Evolutionary conservation across 2,113 vertebrate genomes (phyloP), one percentile per base, ranked within the genome.

Genomic region (rabbit (Oryctolagus cuniculus)): DNA sequence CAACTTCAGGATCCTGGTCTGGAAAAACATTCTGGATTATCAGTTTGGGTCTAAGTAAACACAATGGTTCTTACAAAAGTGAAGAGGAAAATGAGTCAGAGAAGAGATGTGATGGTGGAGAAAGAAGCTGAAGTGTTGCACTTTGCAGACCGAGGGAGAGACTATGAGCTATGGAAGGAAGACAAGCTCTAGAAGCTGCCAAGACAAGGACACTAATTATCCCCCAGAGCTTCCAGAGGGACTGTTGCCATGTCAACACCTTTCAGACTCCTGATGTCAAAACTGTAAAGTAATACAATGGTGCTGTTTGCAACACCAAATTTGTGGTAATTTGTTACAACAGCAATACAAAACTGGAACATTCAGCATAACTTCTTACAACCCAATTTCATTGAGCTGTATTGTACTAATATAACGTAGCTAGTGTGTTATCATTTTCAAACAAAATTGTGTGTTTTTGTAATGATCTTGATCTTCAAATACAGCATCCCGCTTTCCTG

Each of bases 261-360:
- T 93, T 61, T 51, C 78, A 77, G 38, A 85, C 67, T 96, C 85
- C 75, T 87, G 16, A 95, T 31, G 11, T 77, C 31, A 25, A 19
- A n/a, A 67, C 92, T 13, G 74, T n/a, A 51, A 82, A 85, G 61
- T 58, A 75, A 88, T 77, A 72, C 31, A 27, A 25, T 25, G 67
- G 13, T 61, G 31, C 29, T 73, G 6, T 90, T 93, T 86, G 89
- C 90, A 25, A 11, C 36, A 69, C 55, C n/a, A 91, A 27, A 0
- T 91, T 70, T 55, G 25, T 63, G 63, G 10, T 82, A 13, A 36
- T 83, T 91, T 83, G 27, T 79, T 67, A 89, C 1, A 92, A 55
- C 29, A 87, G 1, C 17, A 83, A 61, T 22, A 83, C 34, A 29
- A 90, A 84, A 90, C 6, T 27, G 69, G 85, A 55, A 49, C 21